Evolutionary conservation across 1,140 invertebrate genomes (phyloP), one percentile per base, ranked within the genome.

Genomic region (Leptestheria dahalacensis): DNA sequence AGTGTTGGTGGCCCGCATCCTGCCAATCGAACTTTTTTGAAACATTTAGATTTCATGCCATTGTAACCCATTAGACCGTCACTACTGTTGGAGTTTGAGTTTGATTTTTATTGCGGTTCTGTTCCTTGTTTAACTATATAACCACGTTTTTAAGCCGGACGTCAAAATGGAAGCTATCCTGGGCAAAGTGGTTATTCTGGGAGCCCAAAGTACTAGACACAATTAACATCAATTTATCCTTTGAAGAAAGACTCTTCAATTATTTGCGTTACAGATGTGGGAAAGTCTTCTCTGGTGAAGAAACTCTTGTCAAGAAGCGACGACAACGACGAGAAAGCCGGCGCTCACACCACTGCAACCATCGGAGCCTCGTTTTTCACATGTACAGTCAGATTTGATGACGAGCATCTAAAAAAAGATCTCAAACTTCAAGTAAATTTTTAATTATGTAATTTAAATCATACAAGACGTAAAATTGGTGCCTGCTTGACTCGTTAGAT

Each of bases 311-410:
- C 58, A 2, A 33, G 33, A 28, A 18, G 26, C 1, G 20, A 18
- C 29, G 24, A 55, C 26, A 20, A 18, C 18, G 82, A 83, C 33
- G 86, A 87, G 65, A 79, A 79, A 68, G 83, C 86, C 68, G 82
- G 79, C 60, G 78, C 80, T 52, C 79, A 80, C 64, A 79, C 82
- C 11, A 84, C 80, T 58, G 85, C 88, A 12, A 92, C 89, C 9
- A 87, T 92, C 66, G 89, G 88, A 1, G 89, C 89, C 29, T 89
- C 86, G 2, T 92, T 91, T 73, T 89, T 88, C 68, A 87, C 82
- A 3, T 88, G 86, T 69, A 88, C 82, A 68, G 78, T 91, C 63
- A 82, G 82, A 57, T 62, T 85, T 28, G 78, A 80, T 3, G 9
- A 23, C 24, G n/a, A n/a, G n/a, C n/a, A n/a, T n/a, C n/a, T n/a